These are phyloP conservation scores for Hartigia nigra DNA, from an alignment of 2,888 invertebrate species.

Conservation along the genomic window DNA sequence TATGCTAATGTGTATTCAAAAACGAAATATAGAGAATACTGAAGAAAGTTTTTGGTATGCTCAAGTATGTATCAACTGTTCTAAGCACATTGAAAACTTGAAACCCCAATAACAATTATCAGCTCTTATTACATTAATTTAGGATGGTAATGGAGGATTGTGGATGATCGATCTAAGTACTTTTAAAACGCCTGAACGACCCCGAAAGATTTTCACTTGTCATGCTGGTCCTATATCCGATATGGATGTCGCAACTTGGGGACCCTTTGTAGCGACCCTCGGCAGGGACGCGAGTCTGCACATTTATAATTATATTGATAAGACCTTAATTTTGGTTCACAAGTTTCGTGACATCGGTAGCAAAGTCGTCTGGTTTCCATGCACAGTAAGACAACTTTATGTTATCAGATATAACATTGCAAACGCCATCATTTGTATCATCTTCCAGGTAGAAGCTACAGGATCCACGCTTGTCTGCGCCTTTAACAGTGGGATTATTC, in stretches of 20 bases:
- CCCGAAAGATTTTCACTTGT: slow-evolving; percentile 70
- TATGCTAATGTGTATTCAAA: slow-evolving; percentile 70
- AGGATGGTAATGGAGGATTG: slow-evolving; percentile 90
- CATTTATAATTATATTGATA: slow-evolving; percentile 76
- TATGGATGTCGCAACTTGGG: slow-evolving; percentile 76
- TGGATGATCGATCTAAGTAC: slow-evolving; percentile 78
- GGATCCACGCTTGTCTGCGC: slow-evolving; percentile 77
- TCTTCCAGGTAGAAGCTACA: slow-evolving; percentile 70
- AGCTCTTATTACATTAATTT: slow-evolving; percentile 21
- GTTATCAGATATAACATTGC: neutral
- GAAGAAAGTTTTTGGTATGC: slow-evolving; percentile 74
- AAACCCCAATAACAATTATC: neutral
- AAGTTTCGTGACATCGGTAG: slow-evolving; percentile 71
- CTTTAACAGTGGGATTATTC: slow-evolving; percentile 78
- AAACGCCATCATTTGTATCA: neutral
- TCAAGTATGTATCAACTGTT: slow-evolving; percentile 72
- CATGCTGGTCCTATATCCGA: slow-evolving; percentile 82
- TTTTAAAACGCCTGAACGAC: slow-evolving; percentile 53
- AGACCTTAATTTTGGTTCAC: slow-evolving; percentile 72
- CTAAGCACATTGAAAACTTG: neutral
- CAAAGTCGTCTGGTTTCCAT: slow-evolving; percentile 76
- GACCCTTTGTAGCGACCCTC: slow-evolving; percentile 77
- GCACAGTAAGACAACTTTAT: slow-evolving; percentile 66
- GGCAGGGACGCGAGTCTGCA: slow-evolving; percentile 81
- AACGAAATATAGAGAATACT: slow-evolving; percentile 62